Base-by-base conservation (phyloP, 2,888 invertebrate species). In the Leucoptera coffeella region DNA sequence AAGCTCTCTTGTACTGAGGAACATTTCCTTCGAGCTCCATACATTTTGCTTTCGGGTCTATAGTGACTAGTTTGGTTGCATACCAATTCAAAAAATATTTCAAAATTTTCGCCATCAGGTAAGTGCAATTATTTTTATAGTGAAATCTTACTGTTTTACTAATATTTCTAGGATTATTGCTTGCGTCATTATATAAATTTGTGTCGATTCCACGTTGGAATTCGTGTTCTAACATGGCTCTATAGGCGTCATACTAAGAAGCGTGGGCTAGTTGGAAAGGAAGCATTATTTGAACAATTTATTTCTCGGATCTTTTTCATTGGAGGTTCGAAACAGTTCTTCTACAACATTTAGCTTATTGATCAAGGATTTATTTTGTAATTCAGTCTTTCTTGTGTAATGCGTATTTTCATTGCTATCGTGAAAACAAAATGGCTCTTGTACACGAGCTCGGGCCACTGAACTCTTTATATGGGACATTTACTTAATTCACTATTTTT, bases 381-480 rank as follows among this genome's bases (percentile, higher is more conserved):
- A 60, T 57, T 43, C 47, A 47, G 67, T 55, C 60, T 56, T 50
- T 45, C 50, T 42, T 40, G 51, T 56, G 51, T 57, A 67, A 48
- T 67, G 67, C 69, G 64, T 69, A 69, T 64, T 67, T 65, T 67
- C 57, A 45, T 54, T 61, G 56, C 55, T 64, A 64, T 52, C 49
- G 64, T 60, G 58, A 72, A 72, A 72, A 72, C 71, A 71, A 72
- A 71, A 72, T 71, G 71, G 72, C 71, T 71, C 71, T 61, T 47
- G 60, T 52, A 61, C 58, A 60, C 59, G 61, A 60, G 65, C 65
- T 45, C 61, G 56, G 65, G 60, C 57, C 67, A 64, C 55, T 64
- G 69, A 65, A 65, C 67, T 65, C 64, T 56, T 48, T 64, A 44
- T 55, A 67, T 47, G 57, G 50, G 49, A 53, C 59, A 62, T 61